Evolutionary conservation across 2,113 vertebrate species (phyloP), one percentile per base, ranked within the genome.

Genomic region (Naja naja): DNA sequence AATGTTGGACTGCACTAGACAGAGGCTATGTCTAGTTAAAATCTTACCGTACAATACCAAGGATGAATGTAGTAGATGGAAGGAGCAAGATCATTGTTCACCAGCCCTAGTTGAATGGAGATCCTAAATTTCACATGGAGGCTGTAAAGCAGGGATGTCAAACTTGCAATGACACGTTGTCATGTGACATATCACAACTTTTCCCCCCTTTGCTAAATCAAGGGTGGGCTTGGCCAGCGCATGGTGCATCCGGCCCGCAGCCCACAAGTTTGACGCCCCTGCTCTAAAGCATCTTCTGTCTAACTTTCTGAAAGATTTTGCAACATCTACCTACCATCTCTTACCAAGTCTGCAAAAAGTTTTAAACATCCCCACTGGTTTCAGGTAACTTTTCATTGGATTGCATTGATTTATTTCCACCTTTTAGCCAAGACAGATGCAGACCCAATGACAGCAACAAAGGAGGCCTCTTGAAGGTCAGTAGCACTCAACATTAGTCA

Each of bases 361-460:
- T 30, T 53, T 25, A 64, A 45, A 89, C 22, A 74, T 49, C 30
- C 6, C 6, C 64, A 10, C n/a, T 58, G 43, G 47, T 89, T 85
- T 58, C 10, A 5, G 5, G 81, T 54, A 56, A 58, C 85, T 89
- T 49, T 85, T 20, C 69, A 49, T 86, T 89, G 69, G n/a, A 45
- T 74, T 0, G 0, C 47, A 23, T 3, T 90, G 58, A 90, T 88
- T 30, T 4, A 20, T 0, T 74, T n/a, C 0, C 0, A 1, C 47
- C 1, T 23, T 89, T 58, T 0, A 2, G 1, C 7, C 5, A 69
- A 34, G 0, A 0, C n/a, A 25, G n/a, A 45, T 14, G 0, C 1
- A 0, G 9, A 89, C 3, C 7, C 0, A 0, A 23, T 0, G 0
- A n/a, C 81, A 58, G 85, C 11, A 43, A 0, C 0, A 9, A 4